Evolutionary conservation across 2,797 vertebrate genomes (phyloP).

Genomic region (Coregonus ussuriensis): DNA sequence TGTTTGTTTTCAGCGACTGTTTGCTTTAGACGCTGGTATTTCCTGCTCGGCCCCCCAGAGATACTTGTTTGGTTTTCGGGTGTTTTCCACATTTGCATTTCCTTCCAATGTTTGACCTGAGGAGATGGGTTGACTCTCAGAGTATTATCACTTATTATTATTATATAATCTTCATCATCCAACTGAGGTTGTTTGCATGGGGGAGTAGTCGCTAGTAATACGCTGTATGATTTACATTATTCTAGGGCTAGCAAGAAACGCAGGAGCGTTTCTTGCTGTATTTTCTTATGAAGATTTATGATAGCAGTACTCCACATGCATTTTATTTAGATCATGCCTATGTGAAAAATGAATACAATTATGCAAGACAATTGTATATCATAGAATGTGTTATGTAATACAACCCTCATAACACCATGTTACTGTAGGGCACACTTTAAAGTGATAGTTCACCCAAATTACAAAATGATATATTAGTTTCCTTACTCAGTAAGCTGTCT

Average conservation of each 20-base stretch:
- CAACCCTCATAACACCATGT: not conserved
- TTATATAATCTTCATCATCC: not conserved
- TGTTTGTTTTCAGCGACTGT: conserved; percentile 24
- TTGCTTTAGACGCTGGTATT: conserved; percentile 58
- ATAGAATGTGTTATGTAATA: not conserved
- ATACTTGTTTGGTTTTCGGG: conserved; percentile 46
- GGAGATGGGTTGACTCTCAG: conserved; percentile 21
- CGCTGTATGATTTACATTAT: not conserved
- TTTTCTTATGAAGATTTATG: no score
- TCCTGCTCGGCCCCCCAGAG: conserved; percentile 63
- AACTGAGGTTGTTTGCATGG: not conserved
- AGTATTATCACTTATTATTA: not conserved
- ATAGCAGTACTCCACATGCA: no score
- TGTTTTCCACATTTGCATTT: conserved; percentile 13
- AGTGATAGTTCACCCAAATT: no score
- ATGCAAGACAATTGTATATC: not conserved
- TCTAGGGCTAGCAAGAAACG: not conserved
- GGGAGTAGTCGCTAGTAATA: not conserved
- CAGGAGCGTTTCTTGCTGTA: not conserved
- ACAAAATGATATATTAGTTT: no score
- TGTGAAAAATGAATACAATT: not conserved
- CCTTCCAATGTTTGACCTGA: conserved; percentile 1
- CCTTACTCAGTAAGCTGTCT: no score
- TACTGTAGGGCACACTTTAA: no score
- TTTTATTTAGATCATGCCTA: not conserved